Conservation (phyloP, 2,113 vertebrate species). For the Larimichthys polyactis region DNA sequence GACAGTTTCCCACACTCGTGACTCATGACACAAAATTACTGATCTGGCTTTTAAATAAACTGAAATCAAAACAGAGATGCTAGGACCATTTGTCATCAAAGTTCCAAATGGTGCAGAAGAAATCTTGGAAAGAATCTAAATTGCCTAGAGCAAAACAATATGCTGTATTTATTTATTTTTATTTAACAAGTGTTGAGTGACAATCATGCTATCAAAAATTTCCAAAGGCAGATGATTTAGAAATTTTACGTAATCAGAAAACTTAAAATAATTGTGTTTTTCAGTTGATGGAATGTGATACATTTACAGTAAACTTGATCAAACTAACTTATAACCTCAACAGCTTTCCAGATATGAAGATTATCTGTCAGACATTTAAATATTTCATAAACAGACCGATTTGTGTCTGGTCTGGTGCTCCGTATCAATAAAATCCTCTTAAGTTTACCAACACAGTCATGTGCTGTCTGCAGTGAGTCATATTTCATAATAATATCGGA, state of each 20-base stretch:
- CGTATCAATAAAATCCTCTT: no score
- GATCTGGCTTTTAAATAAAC: neutral
- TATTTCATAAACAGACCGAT: no score
- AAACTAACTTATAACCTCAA: no score
- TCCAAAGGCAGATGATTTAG: neutral
- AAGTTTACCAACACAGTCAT: conserved; percentile 6
- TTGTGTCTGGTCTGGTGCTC: neutral
- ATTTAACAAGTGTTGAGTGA: neutral
- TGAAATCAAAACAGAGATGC: neutral
- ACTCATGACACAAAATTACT: neutral
- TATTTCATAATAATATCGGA: neutral
- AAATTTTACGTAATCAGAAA: neutral
- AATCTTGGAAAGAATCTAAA: neutral
- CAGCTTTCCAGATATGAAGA: no score
- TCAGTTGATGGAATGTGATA: neutral
- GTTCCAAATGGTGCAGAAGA: neutral
- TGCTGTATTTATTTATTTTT: neutral
- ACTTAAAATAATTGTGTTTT: neutral
- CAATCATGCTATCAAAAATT: neutral
- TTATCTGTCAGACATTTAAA: no score
- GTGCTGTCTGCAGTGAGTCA: neutral
- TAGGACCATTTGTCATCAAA: neutral
- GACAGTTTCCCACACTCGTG: neutral
- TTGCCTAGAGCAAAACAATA: neutral
- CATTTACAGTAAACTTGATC: neutral